Percentiles rank a stretch among this genome's conserved stretches.
Conservation (phyloP, 2,888 invertebrate genomes). For the Gisinianus flammeolus region DNA sequence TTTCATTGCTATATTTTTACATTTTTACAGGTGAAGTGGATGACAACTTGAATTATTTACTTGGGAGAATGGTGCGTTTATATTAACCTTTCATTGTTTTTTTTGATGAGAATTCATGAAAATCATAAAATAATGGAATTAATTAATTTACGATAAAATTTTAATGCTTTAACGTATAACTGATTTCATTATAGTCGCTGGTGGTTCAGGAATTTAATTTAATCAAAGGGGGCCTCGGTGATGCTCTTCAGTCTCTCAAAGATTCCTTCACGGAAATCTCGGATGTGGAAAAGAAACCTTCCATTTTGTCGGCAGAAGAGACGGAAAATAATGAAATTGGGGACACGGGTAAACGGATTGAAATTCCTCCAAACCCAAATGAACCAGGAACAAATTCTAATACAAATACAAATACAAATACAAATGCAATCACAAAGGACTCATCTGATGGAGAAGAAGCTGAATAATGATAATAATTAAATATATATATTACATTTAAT, state of each 20-base stretch:
- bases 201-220: conserved; percentile 84
- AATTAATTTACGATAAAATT: too few species aligned
- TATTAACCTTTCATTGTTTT: too few species aligned
- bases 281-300: conserved; percentile 24
- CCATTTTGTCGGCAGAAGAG: neutral
- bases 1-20: too few species aligned
- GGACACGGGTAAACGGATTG: neutral
- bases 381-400: neutral
- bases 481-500: neutral
- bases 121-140: too few species aligned
- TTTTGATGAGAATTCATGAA: too few species aligned
- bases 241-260: conserved; percentile 65
- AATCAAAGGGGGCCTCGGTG: conserved; percentile 77
- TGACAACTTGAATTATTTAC: conserved; percentile 79
- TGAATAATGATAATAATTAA: neutral
- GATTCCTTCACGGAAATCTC: conserved; percentile 51
- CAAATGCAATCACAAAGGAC: neutral
- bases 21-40: conserved; percentile 80
- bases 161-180: too few species aligned
- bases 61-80: conserved; percentile 78
- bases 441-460: neutral
- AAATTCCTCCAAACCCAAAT: neutral
- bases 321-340: conserved; percentile 17
- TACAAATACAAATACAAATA: neutral
- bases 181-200: too few species aligned